Base-by-base conservation (phyloP, 2,888 invertebrate genomes). In the Leucania comma region DNA sequence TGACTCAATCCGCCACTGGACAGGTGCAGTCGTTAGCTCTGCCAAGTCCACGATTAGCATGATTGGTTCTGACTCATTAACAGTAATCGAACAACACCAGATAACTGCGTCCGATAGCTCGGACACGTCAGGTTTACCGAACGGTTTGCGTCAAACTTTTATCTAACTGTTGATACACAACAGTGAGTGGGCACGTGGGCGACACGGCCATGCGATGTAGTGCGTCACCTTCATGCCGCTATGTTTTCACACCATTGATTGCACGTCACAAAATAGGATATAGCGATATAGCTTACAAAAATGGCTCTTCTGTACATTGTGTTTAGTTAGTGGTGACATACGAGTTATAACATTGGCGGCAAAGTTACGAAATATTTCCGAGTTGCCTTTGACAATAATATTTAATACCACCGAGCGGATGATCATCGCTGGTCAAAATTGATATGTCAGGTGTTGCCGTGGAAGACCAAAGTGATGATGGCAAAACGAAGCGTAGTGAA, bases 61-160 rank as follows among this genome's bases (percentile, higher is more conserved):
- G n/a, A 42, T 68, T 42, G n/a, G 29, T 35, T 50, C 48, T n/a
- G 68, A 29, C 12, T 48, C 35, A 26, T 26, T 48, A 20, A 51
- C 3, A 50, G 22, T 48, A 50, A 46, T 54, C 14, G n/a, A 54
- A 46, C 24, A 66, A 32, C 29, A 12, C 17, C 32, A 68, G 35
- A 38, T 51, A 57, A n/a, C 20, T 42, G 1, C n/a, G 32, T 32
- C 8, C n/a, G 48, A 48, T 57, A 42, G 20, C 26, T 48, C 50
- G 26, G 48, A 17, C 17, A 50, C 54, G 20, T 56, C 46, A 61
- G 10, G 26, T 38, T 60, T n/a, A 46, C 12, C 32, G 24, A 2
- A 5, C 17, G n/a, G 8, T 54, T 35, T 57, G 46, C 75, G 69
- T 69, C 46, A 58, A 46, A 48, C 17, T 42, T 24, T 46, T 29